Evolutionary conservation across 2,797 vertebrate species (phyloP).

Genomic region (Sebastes wilsoni): DNA sequence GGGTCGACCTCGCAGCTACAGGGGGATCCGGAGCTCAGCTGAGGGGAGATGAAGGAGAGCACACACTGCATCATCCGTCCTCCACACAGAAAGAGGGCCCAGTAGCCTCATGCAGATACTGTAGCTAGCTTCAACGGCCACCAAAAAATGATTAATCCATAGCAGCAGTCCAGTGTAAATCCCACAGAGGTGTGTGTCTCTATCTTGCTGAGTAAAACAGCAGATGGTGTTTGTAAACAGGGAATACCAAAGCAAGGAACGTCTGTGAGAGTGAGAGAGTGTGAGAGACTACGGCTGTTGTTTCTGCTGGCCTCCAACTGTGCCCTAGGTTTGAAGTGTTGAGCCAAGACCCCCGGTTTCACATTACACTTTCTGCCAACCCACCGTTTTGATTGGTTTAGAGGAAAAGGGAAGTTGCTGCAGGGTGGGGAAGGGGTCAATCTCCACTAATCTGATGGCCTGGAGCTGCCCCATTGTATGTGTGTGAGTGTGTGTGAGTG

Average conservation of each 20-base stretch:
- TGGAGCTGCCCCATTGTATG: constrained; percentile 70
- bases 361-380: constrained; percentile 79
- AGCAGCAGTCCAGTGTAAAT: constrained; percentile 45
- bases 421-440: constrained; percentile 74
- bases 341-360: constrained; percentile 77
- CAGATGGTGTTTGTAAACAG: constrained; percentile 53
- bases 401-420: constrained; percentile 64
- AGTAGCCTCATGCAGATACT: constrained; percentile 37
- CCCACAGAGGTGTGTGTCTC: constrained; percentile 34
- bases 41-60: constrained; percentile 77
- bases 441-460: constrained; percentile 75
- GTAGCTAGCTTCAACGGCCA: constrained; percentile 5
- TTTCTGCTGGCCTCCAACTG: constrained; percentile 75
- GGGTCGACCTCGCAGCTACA: constrained; percentile 86
- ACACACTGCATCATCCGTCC: constrained; percentile 77
- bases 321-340: constrained; percentile 71
- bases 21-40: constrained; percentile 87
- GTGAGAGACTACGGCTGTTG: constrained; percentile 67
- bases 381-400: constrained; percentile 72
- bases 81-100: constrained; percentile 49
- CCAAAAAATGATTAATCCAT: constrained; percentile 63
- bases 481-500: constrained; percentile 10
- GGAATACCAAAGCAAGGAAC: constrained; percentile 34
- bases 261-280: constrained; percentile 54
- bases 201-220: constrained; percentile 20